phyloP scores from a whole-genome alignment of 2,888 invertebrate species.

The Nemurella pictetii region DNA sequence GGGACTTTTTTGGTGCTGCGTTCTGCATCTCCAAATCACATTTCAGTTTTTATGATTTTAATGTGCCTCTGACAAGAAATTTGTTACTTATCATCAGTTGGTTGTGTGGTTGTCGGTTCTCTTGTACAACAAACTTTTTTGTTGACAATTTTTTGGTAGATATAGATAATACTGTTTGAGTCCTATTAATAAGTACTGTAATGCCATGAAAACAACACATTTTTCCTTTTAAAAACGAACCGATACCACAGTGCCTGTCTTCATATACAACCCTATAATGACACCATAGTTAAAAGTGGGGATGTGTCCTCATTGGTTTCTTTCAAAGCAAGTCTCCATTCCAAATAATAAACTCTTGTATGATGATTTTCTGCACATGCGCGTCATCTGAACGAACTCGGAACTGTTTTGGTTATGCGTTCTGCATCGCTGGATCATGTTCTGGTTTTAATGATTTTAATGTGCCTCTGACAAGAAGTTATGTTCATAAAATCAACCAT shows the following conservation, averaged over 20 bases:
- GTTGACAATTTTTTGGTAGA: too few relatives aligned
- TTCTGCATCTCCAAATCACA: neutral
- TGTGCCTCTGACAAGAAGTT: conserved; percentile 23
- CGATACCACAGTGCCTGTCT: too few relatives aligned
- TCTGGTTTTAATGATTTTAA: conserved; percentile 14
- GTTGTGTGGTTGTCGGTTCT: neutral
- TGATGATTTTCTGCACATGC: conserved; percentile 28
- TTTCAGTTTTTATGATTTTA: neutral
- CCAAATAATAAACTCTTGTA: too few relatives aligned
- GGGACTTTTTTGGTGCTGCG: neutral
- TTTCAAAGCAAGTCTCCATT: too few relatives aligned
- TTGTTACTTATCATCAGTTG: neutral
- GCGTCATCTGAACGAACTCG: conserved; percentile 14
- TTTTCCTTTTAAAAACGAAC: too few relatives aligned
- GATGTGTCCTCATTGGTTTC: too few relatives aligned
- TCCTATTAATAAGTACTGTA: too few relatives aligned
- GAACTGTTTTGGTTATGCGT: neutral
- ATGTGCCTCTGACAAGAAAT: conserved; percentile 15
- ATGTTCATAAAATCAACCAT: too few relatives aligned
- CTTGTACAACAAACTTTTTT: neutral
- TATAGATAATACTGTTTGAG: too few relatives aligned
- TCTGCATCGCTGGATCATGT: neutral
- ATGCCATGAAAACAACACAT: too few relatives aligned
- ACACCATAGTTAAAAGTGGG: too few relatives aligned
- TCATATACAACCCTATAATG: too few relatives aligned